Base-by-base conservation (phyloP, 2,888 invertebrate species). In the Beris morrisii region DNA sequence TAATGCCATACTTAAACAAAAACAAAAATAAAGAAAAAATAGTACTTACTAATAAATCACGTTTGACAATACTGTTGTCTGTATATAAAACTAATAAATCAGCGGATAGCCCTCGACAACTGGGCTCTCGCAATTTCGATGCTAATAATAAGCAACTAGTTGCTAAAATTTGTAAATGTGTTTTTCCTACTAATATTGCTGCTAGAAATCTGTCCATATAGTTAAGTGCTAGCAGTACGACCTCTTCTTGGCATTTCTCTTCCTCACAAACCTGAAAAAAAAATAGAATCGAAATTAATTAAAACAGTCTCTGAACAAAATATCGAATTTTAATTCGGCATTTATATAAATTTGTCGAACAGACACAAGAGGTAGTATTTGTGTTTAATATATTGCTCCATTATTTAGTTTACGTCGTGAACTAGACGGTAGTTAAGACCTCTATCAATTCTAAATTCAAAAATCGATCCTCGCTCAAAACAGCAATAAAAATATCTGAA, bases 151-250 rank as follows among this genome's bases (percentile, higher is more conserved):
- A 86, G 80, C 96, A 96, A 48, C 93, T 91, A 32, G 96, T 91
- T 69, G 95, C 97, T 76, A 97, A 83, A 68, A 96, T 87, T 83
- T 97, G 97, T 70, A 97, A 86, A 78, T 95, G 92, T 74, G 87
- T 88, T 83, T 92, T 92, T 73, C 88, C 86, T 76, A 96, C 91
- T 69, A 87, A 86, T 78, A 91, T 91, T 69, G 88, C 86, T 77
- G 91, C 90, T 74, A 97, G 85, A 84, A 96, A 95, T 78, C 97
- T 88, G 83, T 97, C 97, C 85, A 98, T 83, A 82, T 92, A 94
- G 79, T 92, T 93, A 81, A 96, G 90, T 65, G 97, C 92, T 77
- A 97, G 83, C 54, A 93, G 89, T 79, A 96, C 96, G 71, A 97
- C 95, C 79, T 95, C 94, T 78, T 94, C 93, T 82, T 95, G 95